phyloP scores from a whole-genome alignment of 2,888 invertebrate species.

The Phania funesta region DNA sequence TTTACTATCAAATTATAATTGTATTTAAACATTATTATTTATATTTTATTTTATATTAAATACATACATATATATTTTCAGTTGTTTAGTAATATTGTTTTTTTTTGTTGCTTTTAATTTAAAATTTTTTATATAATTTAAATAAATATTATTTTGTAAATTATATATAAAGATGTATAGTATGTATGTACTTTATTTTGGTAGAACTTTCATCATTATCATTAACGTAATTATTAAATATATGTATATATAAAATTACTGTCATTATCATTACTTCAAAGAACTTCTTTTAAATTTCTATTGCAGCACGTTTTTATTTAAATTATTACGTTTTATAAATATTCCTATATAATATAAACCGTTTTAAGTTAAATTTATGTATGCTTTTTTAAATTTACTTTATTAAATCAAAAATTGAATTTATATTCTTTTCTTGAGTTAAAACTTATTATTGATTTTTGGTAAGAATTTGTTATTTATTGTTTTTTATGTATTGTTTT shows the following conservation, averaged over 20 bases:
- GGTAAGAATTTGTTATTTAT: conserved; percentile 60
- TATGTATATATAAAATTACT: conserved; percentile 56
- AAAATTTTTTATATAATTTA: conserved; percentile 53
- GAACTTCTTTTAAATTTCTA: conserved; percentile 46
- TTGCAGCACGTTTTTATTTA: conserved; percentile 51
- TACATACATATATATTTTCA: conserved; percentile 58
- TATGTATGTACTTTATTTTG: conserved; percentile 44
- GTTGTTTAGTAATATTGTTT: conserved; percentile 46
- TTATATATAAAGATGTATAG: conserved; percentile 51
- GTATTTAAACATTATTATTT: conserved; percentile 61
- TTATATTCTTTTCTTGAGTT: conserved; percentile 32
- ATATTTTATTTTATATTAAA: conserved; percentile 39
- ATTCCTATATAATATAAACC: conserved; percentile 38
- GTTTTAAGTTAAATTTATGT: conserved; percentile 37
- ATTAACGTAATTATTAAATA: conserved; percentile 44
- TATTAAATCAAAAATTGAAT: conserved; percentile 49
- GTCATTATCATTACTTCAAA: conserved; percentile 30
- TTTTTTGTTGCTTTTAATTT: conserved; percentile 28
- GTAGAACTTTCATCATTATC: conserved; percentile 51
- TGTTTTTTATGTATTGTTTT: conserved; percentile 28
- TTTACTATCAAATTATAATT: conserved; percentile 62
- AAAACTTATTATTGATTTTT: conserved; percentile 64
- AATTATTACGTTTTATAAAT: conserved; percentile 14
- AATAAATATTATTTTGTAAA: conserved; percentile 26
- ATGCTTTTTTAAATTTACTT: conserved; percentile 18